Conservation (phyloP, 2,797 vertebrate genomes). For the Babyrousa celebensis region DNA sequence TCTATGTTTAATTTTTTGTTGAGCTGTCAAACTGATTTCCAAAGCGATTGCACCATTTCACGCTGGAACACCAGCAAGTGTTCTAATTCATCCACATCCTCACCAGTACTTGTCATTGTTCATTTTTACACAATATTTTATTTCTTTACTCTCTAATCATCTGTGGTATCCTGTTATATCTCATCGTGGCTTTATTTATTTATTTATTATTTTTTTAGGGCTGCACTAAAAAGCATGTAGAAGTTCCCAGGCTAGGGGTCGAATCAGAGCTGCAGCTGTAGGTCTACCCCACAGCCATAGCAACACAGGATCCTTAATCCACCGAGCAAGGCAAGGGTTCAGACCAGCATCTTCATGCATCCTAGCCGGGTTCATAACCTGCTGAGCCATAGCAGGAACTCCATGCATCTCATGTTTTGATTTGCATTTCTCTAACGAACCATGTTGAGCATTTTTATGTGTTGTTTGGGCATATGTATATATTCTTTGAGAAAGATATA, state of each 20-base stretch:
- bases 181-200: not conserved
- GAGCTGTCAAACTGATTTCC: not conserved
- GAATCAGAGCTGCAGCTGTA: too few relatives aligned
- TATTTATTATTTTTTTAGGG: too few relatives aligned
- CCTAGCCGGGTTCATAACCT: too few relatives aligned
- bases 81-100: not conserved
- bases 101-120: not conserved
- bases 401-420: not conserved
- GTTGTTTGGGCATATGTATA: not conserved
- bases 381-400: too few relatives aligned
- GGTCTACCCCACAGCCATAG: too few relatives aligned
- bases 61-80: not conserved
- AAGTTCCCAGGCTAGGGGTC: too few relatives aligned
- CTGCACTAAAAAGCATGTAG: too few relatives aligned
- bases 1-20: constrained; percentile 47
- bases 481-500: constrained; percentile 28
- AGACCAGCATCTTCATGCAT: too few relatives aligned
- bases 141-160: constrained; percentile 28
- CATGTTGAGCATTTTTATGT: not conserved
- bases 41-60: not conserved
- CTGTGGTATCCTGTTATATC: not conserved
- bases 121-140: not conserved
- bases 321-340: too few relatives aligned
- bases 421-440: constrained; percentile 45
- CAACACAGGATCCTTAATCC: too few relatives aligned